Evolutionary conservation across 2,888 invertebrate species (phyloP).

Genomic region (Orchesella flavescens): DNA sequence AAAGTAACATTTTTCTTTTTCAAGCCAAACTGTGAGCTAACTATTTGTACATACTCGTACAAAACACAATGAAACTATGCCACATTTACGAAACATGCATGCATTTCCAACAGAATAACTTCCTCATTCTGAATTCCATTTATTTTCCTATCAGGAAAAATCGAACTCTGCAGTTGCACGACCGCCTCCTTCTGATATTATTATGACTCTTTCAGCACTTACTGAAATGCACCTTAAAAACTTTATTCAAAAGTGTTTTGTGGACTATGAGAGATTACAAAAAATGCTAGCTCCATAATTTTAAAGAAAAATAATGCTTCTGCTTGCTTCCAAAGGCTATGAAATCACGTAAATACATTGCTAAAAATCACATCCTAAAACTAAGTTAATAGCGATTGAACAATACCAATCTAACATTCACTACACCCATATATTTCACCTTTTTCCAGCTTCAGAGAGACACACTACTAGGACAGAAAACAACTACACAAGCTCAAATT

Average conservation of each 20-base stretch:
- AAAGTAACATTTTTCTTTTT: constrained; percentile 1
- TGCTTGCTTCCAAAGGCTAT: too few species aligned
- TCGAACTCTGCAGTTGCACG: not conserved
- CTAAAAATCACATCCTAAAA: too few species aligned
- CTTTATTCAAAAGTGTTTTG: not conserved
- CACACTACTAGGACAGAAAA: too few species aligned
- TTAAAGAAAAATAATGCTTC: too few species aligned
- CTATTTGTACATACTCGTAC: too few species aligned
- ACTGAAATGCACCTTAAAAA: not conserved
- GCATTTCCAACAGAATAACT: not conserved
- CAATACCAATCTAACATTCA: not conserved
- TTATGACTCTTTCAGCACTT: not conserved
- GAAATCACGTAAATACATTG: too few species aligned
- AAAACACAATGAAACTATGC: too few species aligned
- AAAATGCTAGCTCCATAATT: too few species aligned
- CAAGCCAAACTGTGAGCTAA: too few species aligned
- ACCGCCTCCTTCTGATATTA: not conserved
- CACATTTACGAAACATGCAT: too few species aligned
- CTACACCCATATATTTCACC: not conserved
- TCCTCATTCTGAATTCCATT: constrained; percentile 1
- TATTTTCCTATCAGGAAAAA: not conserved
- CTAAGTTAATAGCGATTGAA: too few species aligned
- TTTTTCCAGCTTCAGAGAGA: not conserved
- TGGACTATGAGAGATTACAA: too few species aligned
- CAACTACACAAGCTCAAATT: constrained; percentile 32